Evolutionary conservation across 2,113 vertebrate genomes (phyloP).

Genomic region (Antigone vipio): DNA sequence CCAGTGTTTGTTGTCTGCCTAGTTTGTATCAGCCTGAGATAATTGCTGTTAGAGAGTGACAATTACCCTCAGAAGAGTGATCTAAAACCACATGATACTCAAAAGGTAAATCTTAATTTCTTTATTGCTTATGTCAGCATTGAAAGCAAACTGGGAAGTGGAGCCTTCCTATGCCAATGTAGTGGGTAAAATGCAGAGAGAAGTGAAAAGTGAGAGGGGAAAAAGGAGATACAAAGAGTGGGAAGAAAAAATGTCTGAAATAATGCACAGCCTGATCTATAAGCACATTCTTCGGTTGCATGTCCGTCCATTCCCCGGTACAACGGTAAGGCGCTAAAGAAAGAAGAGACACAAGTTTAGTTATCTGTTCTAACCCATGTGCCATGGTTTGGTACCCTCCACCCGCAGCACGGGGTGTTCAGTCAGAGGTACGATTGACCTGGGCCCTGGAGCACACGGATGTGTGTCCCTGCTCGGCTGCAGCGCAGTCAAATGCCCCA

Average conservation of each 20-base stretch:
- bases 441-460: not conserved
- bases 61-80: not conserved
- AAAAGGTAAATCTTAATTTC: not conserved
- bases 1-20: not conserved
- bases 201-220: not conserved
- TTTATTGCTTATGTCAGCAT: not conserved
- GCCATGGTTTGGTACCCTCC: not conserved
- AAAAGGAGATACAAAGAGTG: not conserved
- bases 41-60: not conserved
- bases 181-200: not conserved
- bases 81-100: not conserved
- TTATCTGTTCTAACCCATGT: not conserved
- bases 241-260: not conserved
- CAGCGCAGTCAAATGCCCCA: not conserved
- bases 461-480: not conserved
- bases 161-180: not conserved
- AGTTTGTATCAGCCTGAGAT: not conserved
- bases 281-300: not conserved
- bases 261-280: not conserved
- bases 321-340: not conserved
- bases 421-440: accelerated
- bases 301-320: not conserved
- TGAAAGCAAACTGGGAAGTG: not conserved
- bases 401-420: accelerated
- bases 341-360: not conserved